Evolutionary conservation across 1,140 invertebrate species (phyloP).

Genomic region (Catajapyx aquilonaris): DNA sequence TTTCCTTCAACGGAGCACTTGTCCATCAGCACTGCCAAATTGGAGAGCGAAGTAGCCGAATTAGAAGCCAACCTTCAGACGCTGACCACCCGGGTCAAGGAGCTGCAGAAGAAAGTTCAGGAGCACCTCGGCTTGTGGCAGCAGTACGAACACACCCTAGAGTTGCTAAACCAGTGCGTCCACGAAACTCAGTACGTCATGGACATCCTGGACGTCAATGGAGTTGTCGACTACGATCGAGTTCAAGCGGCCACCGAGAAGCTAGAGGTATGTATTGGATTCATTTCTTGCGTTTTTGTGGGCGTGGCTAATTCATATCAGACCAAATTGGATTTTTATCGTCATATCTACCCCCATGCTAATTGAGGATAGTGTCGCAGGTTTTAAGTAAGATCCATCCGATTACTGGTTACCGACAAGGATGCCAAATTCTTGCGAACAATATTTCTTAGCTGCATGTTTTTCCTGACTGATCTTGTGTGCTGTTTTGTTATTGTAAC

Average conservation of each 20-base stretch:
- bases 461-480: no score
- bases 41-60: conserved; percentile 11
- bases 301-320: no score
- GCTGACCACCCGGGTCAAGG: conserved; percentile 11
- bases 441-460: no score
- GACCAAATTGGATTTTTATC: no score
- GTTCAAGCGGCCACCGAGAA: conserved; percentile 55
- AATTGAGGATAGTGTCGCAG: no score
- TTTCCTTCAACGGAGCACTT: conserved; percentile 10
- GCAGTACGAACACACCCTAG: conserved; percentile 31
- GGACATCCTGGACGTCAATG: conserved; percentile 54
- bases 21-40: conserved; percentile 9
- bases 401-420: no score
- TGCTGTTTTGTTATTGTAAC: no score
- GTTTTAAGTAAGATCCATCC: no score
- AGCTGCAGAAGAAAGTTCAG: conserved; percentile 2
- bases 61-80: conserved; percentile 13
- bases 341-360: no score
- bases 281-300: no score
- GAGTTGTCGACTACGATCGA: conserved; percentile 55
- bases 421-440: no score
- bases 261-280: conserved; percentile 55
- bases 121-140: conserved; percentile 43
- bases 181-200: conserved; percentile 68
- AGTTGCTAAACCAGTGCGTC: conserved; percentile 52